Evolutionary conservation across 2,888 invertebrate species (phyloP).

Genomic region (Seira ritae): DNA sequence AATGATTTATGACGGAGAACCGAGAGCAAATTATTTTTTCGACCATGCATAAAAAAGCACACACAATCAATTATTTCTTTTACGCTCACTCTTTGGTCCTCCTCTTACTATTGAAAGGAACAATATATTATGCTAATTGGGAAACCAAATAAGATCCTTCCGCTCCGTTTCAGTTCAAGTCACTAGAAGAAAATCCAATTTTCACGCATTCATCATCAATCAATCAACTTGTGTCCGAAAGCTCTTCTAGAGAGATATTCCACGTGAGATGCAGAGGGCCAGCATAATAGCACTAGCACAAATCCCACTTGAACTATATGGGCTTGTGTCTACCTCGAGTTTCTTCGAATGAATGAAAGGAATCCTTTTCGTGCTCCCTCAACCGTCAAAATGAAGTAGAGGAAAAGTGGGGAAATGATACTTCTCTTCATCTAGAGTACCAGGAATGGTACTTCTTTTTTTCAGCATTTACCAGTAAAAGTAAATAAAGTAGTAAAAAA

Average conservation of each 20-base stretch:
- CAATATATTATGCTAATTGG: slow-evolving; percentile 52
- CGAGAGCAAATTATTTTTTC: slow-evolving; percentile 11
- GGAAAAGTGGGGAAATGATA: slow-evolving; percentile 24
- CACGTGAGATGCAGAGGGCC: background rate
- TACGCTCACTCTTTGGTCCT: slow-evolving; percentile 18
- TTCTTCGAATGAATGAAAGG: slow-evolving; percentile 18
- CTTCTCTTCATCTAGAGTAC: too few species aligned
- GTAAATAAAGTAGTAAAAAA: slow-evolving; percentile 16
- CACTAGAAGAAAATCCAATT: slow-evolving; percentile 56
- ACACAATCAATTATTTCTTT: slow-evolving; percentile 54
- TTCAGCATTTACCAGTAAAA: background rate
- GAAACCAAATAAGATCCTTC: slow-evolving; percentile 48
- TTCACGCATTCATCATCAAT: slow-evolving; percentile 50
- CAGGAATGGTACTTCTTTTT: too few species aligned
- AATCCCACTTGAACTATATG: slow-evolving; percentile 7
- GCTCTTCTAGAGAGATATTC: background rate
- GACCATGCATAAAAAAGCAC: slow-evolving; percentile 23
- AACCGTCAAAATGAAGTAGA: slow-evolving; percentile 53
- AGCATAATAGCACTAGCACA: too few species aligned
- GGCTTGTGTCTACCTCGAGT: background rate
- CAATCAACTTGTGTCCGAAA: slow-evolving; percentile 29
- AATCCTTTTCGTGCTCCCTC: slow-evolving; percentile 45
- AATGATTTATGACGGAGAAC: slow-evolving; percentile 40
- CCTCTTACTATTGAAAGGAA: slow-evolving; percentile 2
- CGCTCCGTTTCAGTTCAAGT: slow-evolving; percentile 14